Base-by-base conservation (phyloP, 1,140 invertebrate genomes). In the Dendroctonus valens region DNA sequence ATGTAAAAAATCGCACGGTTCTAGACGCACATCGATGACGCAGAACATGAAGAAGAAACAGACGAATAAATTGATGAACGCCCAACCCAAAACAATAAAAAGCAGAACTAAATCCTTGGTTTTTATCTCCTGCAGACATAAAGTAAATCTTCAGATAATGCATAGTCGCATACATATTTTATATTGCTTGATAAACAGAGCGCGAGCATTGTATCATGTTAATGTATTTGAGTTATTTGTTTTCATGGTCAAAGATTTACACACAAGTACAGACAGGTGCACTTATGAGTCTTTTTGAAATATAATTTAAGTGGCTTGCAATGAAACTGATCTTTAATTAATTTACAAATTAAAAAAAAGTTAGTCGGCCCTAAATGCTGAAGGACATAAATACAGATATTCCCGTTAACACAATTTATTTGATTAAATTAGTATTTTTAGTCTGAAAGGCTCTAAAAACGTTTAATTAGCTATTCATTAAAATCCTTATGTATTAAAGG, bases 221-320 rank as follows among this genome's bases (percentile, higher is more conserved):
- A 55, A 55, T 55, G 53, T 41, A 55, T 55, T 41, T 55, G 15
- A 55, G 53, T 55, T 55, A 55, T 38, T 55, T 55, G 53, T 55
- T 55, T 55, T 55, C 53, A 55, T 37, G 53, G 53, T 15, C 53
- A 55, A 55, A 55, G 53, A 55, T 55, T 26, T 26, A 26, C 26
- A 26, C 26, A 26, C 26, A 26, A 26, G 26, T 26, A 26, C 26
- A 26, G 26, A 26, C 26, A 26, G 26, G 26, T 26, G 26, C 26
- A 26, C 26, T 26, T 26, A 26, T 26, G 26, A 26, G 26, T 26
- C 1, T 26, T 26, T 26, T 26, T 26, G 26, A 26, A 26, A 26
- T 26, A 26, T 26, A 3, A 26, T 51, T 26, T 26, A 26, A 26
- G 26, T 26, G 26, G 26, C 26, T 26, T 26, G 26, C 26, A 26